Percentiles rank a stretch among this genome's conserved stretches.
These are phyloP conservation scores for Paedocypris micromegethes DNA, from an alignment of 2,797 vertebrate species.

Conservation along the genomic window DNA sequence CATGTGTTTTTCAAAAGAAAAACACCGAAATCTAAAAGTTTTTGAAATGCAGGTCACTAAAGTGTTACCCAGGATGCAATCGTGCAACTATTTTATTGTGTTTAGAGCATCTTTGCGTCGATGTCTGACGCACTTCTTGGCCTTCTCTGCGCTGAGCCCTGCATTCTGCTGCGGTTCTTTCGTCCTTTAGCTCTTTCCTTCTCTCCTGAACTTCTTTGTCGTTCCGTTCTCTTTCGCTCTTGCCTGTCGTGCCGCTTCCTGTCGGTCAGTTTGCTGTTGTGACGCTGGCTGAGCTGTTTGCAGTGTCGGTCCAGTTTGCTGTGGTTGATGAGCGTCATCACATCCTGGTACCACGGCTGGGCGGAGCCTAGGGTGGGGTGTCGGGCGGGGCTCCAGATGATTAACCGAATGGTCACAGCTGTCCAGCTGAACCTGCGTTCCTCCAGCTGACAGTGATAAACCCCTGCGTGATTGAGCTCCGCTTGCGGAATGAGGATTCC, in stretches of 20 bases:
- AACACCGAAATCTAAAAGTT: too few relatives aligned
- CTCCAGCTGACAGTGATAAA: constrained; percentile 78
- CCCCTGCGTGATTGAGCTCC: constrained; percentile 65
- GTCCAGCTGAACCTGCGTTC: constrained; percentile 78
- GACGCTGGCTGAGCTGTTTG: constrained; percentile 61
- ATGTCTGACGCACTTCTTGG: constrained; percentile 66
- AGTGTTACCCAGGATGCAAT: too few relatives aligned
- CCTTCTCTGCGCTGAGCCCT: constrained; percentile 60
- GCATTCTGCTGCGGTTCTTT: constrained; percentile 70
- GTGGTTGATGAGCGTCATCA: constrained; percentile 67
- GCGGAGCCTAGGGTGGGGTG: constrained; percentile 35
- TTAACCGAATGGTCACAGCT: constrained; percentile 65
- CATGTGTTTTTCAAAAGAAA: too few relatives aligned
- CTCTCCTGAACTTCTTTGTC: constrained; percentile 60
- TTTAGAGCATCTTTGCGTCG: constrained; percentile 24
- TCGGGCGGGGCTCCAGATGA: constrained; percentile 64
- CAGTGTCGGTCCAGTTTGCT: constrained; percentile 68
- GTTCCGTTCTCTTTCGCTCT: constrained; percentile 47
- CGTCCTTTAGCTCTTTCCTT: constrained; percentile 51
- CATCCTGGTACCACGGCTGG: constrained; percentile 67
- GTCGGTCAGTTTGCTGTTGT: constrained; percentile 54
- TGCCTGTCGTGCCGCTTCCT: constrained; percentile 35
- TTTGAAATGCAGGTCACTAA: too few relatives aligned
- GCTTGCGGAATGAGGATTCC: constrained; percentile 71
- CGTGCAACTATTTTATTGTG: neutral